Evolutionary conservation across 2,113 vertebrate genomes (phyloP).

Genomic region (Sinocyclocheilus anophthalmus): DNA sequence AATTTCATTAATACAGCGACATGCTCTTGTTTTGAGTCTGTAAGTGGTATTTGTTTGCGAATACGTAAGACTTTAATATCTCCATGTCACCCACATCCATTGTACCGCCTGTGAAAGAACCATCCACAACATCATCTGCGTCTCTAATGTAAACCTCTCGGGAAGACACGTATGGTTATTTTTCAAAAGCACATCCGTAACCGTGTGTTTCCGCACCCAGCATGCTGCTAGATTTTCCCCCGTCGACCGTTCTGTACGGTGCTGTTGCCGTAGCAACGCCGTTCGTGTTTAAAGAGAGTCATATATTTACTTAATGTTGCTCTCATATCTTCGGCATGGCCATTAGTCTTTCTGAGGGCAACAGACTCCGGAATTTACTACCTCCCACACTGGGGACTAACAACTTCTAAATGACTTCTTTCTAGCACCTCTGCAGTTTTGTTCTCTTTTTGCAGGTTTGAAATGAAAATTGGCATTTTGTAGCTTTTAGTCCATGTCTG

Average conservation of each 20-base stretch:
- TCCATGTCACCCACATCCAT: constrained; percentile 45
- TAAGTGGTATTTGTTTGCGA: neutral
- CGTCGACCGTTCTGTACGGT: constrained; percentile 46
- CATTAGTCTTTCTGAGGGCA: constrained; percentile 63
- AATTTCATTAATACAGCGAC: neutral
- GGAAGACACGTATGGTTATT: constrained; percentile 35
- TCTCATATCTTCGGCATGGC: constrained; percentile 61
- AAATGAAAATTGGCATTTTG: neutral
- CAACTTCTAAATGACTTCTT: constrained; percentile 62
- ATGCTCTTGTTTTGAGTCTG: neutral
- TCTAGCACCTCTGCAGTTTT: constrained; percentile 22
- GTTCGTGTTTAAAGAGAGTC: constrained; percentile 62
- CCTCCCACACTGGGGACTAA: constrained; percentile 53
- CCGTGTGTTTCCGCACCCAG: constrained; percentile 7
- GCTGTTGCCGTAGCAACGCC: constrained; percentile 61
- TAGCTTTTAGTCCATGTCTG: neutral
- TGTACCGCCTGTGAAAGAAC: constrained; percentile 15
- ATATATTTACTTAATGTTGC: constrained; percentile 68
- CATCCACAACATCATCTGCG: constrained; percentile 32
- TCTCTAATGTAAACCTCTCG: constrained; percentile 45
- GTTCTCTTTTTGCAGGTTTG: neutral
- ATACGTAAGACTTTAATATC: constrained; percentile 5
- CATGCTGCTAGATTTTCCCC: constrained; percentile 31
- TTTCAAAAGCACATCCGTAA: constrained; percentile 35
- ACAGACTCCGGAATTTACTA: constrained; percentile 55